Conservation (phyloP, 2,113 vertebrate species). For the Ctenomys sociabilis region DNA sequence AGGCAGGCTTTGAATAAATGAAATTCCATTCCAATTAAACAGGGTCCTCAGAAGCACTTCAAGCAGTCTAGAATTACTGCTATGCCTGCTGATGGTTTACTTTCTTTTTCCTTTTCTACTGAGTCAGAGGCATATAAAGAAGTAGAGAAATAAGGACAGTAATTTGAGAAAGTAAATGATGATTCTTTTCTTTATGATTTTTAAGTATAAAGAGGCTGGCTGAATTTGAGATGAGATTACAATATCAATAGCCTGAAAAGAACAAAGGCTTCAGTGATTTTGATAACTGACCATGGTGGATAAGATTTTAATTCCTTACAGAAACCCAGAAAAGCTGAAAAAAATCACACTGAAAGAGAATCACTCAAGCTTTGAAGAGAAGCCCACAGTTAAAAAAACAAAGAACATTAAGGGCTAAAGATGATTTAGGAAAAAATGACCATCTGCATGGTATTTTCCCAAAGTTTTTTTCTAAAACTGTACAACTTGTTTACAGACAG, state of each 20-base stretch:
- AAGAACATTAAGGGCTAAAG: background rate
- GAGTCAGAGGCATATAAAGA: conserved; percentile 13
- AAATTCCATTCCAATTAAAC: conserved; percentile 54
- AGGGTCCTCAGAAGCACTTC: conserved; percentile 19
- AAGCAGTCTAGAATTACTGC: conserved; percentile 24
- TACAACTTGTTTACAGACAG: background rate
- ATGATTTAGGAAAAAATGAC: conserved; percentile 30
- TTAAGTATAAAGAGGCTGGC: background rate
- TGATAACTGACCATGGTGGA: conserved; percentile 39
- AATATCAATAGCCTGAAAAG: background rate
- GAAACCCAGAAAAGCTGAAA: conserved; percentile 36
- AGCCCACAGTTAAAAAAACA: conserved; percentile 43
- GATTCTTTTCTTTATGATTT: conserved; percentile 52
- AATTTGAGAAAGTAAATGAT: conserved; percentile 52
- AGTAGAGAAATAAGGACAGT: conserved; percentile 33
- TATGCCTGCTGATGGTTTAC: conserved; percentile 27
- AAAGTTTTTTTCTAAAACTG: background rate
- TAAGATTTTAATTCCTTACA: conserved; percentile 62
- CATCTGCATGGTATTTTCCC: background rate
- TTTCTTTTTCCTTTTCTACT: background rate
- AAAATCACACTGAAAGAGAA: background rate
- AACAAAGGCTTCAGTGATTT: conserved; percentile 53
- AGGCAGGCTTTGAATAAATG: background rate
- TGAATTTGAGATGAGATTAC: conserved; percentile 21
- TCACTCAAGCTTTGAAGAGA: conserved; percentile 28